phyloP scores from a whole-genome alignment of 2,888 invertebrate genomes.

The Acleris sparsana region DNA sequence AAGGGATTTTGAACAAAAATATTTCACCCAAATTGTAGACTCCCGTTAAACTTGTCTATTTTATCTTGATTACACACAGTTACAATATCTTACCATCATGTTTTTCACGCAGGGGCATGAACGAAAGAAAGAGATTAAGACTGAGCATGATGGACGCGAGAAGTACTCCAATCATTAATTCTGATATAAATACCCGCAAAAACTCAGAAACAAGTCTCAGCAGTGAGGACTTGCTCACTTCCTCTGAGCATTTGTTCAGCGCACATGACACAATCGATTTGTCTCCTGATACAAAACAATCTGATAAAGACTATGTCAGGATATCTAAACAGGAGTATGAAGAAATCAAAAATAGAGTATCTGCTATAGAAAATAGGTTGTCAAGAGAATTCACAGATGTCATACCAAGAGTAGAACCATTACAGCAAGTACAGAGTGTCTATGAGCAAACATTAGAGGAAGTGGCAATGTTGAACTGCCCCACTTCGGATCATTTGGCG shows the following conservation, averaged over 20 bases:
- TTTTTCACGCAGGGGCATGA: conserved; percentile 60
- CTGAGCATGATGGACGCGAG: conserved; percentile 73
- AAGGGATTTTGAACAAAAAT: too few relatives aligned
- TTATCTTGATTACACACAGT: too few relatives aligned
- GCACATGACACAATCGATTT: conserved; percentile 75
- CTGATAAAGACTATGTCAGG: conserved; percentile 85
- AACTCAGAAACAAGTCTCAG: conserved; percentile 73
- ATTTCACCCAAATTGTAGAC: too few relatives aligned
- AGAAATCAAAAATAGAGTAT: conserved; percentile 89
- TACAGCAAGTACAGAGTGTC: conserved; percentile 87
- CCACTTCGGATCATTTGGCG: conserved; percentile 88
- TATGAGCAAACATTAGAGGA: conserved; percentile 90
- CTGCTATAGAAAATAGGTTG: conserved; percentile 87
- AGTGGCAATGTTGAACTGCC: conserved; percentile 85
- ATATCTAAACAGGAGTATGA: conserved; percentile 90
- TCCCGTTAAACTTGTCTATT: too few relatives aligned
- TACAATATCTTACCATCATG: neutral
- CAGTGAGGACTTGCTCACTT: conserved; percentile 73
- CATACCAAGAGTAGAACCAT: conserved; percentile 76
- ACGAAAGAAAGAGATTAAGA: conserved; percentile 75
- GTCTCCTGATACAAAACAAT: conserved; percentile 69
- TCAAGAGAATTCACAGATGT: conserved; percentile 86
- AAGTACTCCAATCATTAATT: conserved; percentile 69
- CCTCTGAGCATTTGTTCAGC: conserved; percentile 73
- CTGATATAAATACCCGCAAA: conserved; percentile 65